Percentiles rank a stretch among this genome's conserved stretches.
Conservation (phyloP, 2,888 invertebrate species). For the Platycnemis pennipes region DNA sequence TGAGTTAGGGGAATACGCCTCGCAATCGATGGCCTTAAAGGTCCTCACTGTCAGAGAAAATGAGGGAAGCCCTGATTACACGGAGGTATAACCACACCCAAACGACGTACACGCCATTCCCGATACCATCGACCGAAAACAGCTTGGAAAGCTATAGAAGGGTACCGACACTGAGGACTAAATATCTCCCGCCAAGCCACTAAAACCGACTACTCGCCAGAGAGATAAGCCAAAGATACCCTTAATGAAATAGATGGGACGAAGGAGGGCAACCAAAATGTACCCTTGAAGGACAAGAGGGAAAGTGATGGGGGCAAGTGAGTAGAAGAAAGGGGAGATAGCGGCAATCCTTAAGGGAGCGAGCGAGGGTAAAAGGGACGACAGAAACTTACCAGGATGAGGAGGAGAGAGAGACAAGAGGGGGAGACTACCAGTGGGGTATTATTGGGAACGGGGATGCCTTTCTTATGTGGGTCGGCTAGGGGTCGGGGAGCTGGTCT, state of each 20-base stretch:
- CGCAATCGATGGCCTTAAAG: too few relatives aligned
- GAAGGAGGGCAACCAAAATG: not conserved
- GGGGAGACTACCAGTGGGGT: not conserved
- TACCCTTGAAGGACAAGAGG: not conserved
- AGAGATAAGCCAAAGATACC: slow-evolving; percentile 18
- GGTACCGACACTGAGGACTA: not conserved
- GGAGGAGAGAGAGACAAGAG: not conserved
- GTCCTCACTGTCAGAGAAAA: too few relatives aligned
- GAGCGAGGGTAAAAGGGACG: not conserved
- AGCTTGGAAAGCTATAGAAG: slow-evolving; percentile 21
- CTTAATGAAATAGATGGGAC: not conserved
- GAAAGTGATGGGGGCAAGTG: not conserved
- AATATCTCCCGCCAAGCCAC: not conserved
- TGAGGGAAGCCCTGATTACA: too few relatives aligned
- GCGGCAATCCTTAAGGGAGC: not conserved
- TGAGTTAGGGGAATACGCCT: too few relatives aligned
- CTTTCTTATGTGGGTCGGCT: slow-evolving; percentile 3
- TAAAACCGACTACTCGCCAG: not conserved
- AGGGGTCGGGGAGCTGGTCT: not conserved
- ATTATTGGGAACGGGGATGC: not conserved
- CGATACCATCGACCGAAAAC: slow-evolving; percentile 16
- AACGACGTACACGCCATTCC: not conserved
- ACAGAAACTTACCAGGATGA: not conserved
- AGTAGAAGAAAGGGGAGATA: not conserved
- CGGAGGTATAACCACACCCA: not conserved